Percentiles rank a stretch among this genome's conserved stretches.
Evolutionary conservation across 2,797 vertebrate genomes (phyloP).

Genomic region (Heterohyrax brucei): DNA sequence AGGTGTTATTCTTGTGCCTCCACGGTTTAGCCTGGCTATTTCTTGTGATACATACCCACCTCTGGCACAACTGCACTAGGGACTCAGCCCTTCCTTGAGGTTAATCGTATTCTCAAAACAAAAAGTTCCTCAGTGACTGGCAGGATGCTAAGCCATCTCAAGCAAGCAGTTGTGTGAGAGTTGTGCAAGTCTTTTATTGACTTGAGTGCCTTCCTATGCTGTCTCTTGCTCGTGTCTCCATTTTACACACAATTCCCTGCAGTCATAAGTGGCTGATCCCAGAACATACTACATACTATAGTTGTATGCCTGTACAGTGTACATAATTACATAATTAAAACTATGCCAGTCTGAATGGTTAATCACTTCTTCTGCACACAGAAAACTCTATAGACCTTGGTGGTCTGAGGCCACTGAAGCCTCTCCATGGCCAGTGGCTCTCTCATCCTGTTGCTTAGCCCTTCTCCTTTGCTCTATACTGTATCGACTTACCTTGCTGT

Average conservation of each 20-base stretch:
- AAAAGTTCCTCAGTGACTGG: not conserved
- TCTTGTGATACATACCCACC: not conserved
- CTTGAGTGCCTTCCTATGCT: not conserved
- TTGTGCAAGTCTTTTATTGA: not conserved
- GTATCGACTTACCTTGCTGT: not conserved
- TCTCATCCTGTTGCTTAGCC: not conserved
- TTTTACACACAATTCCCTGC: not conserved
- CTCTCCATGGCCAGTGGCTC: accelerated
- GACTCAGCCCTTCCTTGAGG: not conserved
- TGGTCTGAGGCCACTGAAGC: not conserved
- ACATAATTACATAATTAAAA: not conserved
- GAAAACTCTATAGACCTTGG: not conserved
- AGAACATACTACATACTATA: not conserved
- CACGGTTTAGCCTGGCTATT: not conserved
- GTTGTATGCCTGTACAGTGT: not conserved
- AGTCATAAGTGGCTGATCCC: too few relatives aligned
- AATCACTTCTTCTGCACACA: not conserved
- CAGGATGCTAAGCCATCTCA: not conserved
- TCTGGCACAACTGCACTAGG: not conserved
- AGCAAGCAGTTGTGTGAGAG: not conserved
- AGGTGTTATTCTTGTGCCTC: not conserved
- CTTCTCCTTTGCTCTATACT: not conserved
- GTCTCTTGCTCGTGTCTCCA: not conserved
- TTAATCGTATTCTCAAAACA: not conserved
- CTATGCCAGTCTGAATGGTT: not conserved